Evolutionary conservation across 2,888 invertebrate genomes (phyloP), one percentile per base, ranked within the genome.

Genomic region (Dolichomitus sp.): DNA sequence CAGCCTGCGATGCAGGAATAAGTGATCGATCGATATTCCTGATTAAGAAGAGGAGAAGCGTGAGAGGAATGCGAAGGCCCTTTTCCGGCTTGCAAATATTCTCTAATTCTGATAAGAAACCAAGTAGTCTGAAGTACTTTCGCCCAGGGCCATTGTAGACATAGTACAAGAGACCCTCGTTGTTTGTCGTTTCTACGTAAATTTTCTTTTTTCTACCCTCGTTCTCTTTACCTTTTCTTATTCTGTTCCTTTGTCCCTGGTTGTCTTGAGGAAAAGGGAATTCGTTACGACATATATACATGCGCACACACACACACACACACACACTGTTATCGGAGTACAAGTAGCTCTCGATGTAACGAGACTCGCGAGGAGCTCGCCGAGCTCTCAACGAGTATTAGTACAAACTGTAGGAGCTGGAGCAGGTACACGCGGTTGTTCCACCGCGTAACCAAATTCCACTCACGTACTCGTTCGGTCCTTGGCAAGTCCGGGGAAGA

Each of bases 391-490:
- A 73, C 57, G 69, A 69, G 59, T 80, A 73, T 69, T 65, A 30
- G 65, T 27, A 37, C 59, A 83, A 42, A 76, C 45, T 52, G 50
- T 68, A 57, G 50, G 48, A 80, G 76, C 77, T 74, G 59, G 33
- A 69, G 59, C 63, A 83, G 76, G 83, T 83, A 77, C 54, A 80
- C 63, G 77, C 48, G 73, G 57, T 65, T 80, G 57, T 65, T 80
- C 69, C 48, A 63, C 59, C 77, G 69, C 78, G 74, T 85, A 89
- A 88, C 82, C 84, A 88, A 89, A 90, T 91, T 91, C 91, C 45
- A 59, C 86, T 88, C 90, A 88, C 91, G 90, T 90, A 88, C 88
- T 90, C 83, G 79, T 81, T 84, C 74, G 84, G 80, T 83, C 80
- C 83, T 84, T 85, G 81, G 70, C 84, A 85, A 27, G 65, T 69